Base-by-base conservation (phyloP, 2,113 vertebrate genomes). In the Polypterus senegalus region DNA sequence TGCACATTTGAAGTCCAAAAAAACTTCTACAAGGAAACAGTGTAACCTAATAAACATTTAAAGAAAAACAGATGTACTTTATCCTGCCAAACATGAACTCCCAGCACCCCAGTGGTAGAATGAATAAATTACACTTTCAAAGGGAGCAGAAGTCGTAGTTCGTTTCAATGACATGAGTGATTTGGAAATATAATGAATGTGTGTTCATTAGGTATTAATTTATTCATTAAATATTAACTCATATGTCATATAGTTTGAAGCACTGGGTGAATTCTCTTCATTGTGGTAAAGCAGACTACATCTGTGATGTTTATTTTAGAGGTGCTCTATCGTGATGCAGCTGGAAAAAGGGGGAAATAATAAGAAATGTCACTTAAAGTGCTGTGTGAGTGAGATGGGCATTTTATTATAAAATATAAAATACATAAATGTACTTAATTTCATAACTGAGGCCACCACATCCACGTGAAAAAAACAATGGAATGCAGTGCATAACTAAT, bases 151-250 rank as follows among this genome's bases (percentile, higher is more conserved):
- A 59, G 55, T 52, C 10, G 49, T 48, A 8, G 8, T 46, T 61
- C 46, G 27, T 54, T 47, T 4, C 56, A 6, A 58, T 5, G 49
- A 46, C 54, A 63, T 11, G 27, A 55, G 72, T 64, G 69, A 65
- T 65, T 65, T 70, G 68, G 66, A 72, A 76, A 59, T 66, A 60
- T 58, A 70, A 67, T 62, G 61, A 69, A 62, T 62, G 68, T 64
- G 66, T 59, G 73, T 79, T 83, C 83, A 83, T 83, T 84, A 82
- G 76, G 69, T 82, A 83, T 81, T 83, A 80, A 85, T 85, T 85
- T 88, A 83, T 87, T 86, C 80, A 87, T 88, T 82, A 76, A 76
- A 84, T 78, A 75, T 86, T 82, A 85, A 86, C 79, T 82, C 80
- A 77, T 65, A 71, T 63, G 62, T 80, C 80, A 81, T 76, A 76